Conservation (phyloP, 2,888 invertebrate genomes). For the Eumacrocentrus americanus region DNA sequence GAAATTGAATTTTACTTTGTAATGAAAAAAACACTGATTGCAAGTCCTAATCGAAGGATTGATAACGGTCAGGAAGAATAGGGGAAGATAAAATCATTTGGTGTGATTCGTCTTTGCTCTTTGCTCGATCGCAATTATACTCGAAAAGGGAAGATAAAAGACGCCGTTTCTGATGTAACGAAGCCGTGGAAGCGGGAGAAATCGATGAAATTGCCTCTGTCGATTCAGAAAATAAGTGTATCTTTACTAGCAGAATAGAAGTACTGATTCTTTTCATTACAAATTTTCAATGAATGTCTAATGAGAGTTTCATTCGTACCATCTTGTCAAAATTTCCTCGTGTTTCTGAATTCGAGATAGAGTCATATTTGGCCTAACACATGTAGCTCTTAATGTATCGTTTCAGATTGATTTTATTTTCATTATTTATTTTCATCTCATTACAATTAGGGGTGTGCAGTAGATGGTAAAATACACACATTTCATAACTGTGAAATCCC, state of each 20-base stretch:
- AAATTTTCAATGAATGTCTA: too few relatives aligned
- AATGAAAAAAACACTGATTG: background rate
- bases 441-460: background rate
- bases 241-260: too few relatives aligned
- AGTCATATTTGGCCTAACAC: background rate
- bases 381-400: too few relatives aligned
- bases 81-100: conserved; percentile 29
- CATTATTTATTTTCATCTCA: background rate
- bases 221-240: too few relatives aligned
- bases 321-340: background rate
- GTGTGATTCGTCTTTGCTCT: conserved; percentile 3
- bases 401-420: too few relatives aligned
- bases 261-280: too few relatives aligned
- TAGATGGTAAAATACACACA: conserved; percentile 6
- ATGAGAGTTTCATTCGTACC: background rate
- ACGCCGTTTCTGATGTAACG: too few relatives aligned
- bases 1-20: conserved; percentile 4
- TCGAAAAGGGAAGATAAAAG: background rate
- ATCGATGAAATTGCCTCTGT: background rate
- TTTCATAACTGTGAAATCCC: conserved; percentile 19
- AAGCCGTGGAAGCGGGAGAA: too few relatives aligned
- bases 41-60: background rate
- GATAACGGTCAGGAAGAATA: conserved; percentile 2
- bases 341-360: background rate
- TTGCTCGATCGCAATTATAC: background rate